Conservation (phyloP, 1,140 invertebrate genomes). For the Drosophila lacteicornis region DNA sequence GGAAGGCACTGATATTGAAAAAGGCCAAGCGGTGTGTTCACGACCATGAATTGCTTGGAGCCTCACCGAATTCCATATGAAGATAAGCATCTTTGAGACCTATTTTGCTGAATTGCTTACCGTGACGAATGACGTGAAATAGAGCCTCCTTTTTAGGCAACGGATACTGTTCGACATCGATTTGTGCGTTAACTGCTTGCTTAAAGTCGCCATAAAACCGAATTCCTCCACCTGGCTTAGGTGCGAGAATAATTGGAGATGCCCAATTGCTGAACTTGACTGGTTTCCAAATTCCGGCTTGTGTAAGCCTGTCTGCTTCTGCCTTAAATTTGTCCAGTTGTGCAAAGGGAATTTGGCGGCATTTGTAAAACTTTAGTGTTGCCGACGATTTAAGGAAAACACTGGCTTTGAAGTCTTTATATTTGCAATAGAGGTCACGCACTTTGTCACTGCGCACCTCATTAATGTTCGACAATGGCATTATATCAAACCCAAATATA, state of each 20-base stretch:
- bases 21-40: too few relatives aligned
- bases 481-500: too few relatives aligned
- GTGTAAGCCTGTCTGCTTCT: not conserved
- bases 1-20: too few relatives aligned
- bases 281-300: not conserved
- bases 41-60: not conserved
- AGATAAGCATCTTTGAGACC: not conserved
- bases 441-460: too few relatives aligned
- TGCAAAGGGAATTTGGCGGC: too few relatives aligned
- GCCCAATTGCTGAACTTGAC: not conserved
- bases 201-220: not conserved
- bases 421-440: too few relatives aligned
- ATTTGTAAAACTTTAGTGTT: too few relatives aligned
- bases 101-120: slow-evolving; percentile 3
- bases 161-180: not conserved
- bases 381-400: too few relatives aligned
- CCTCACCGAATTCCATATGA: not conserved
- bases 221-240: not conserved
- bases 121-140: not conserved
- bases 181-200: not conserved
- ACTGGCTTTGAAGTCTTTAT: too few relatives aligned
- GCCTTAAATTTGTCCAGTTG: too few relatives aligned
- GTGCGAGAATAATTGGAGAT: too few relatives aligned
- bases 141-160: slow-evolving; percentile 1
- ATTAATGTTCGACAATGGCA: too few relatives aligned